These are phyloP conservation scores for Himalopsyche anomala DNA, from an alignment of 2,888 invertebrate genomes.

Conservation along the genomic window DNA sequence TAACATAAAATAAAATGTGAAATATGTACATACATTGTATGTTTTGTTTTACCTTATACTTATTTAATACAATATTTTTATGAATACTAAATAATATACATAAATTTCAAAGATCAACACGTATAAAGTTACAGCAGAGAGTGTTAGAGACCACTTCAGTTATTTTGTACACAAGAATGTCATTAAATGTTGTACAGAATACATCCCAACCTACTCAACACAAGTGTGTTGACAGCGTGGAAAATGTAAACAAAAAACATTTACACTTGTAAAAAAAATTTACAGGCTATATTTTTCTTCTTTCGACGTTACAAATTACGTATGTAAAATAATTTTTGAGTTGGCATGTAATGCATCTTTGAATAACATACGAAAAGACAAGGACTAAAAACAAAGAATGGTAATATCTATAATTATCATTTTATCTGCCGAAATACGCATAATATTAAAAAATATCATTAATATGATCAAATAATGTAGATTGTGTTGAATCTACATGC, in stretches of 20 bases:
- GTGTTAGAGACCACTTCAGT: background rate
- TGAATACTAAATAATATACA: background rate
- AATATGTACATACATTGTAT: background rate
- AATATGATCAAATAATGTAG: no score
- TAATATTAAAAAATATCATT: no score
- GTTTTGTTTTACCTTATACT: background rate
- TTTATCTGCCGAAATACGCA: no score
- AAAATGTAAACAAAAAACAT: background rate
- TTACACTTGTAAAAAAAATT: no score
- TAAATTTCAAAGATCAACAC: background rate
- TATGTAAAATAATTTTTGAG: background rate
- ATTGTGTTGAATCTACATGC: no score
- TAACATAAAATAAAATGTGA: no score
- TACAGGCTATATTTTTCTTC: background rate
- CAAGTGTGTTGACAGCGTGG: background rate
- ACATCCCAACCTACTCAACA: background rate
- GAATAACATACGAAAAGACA: no score
- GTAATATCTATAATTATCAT: no score
- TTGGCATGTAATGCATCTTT: background rate
- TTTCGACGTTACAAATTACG: background rate
- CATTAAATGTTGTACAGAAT: background rate
- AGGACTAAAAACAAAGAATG: no score
- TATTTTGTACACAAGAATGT: background rate
- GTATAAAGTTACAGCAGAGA: background rate
- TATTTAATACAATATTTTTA: background rate